A percentile compares a stretch with the other conserved stretches of the same genome.
Conservation (phyloP, 37 sponge, comb jelly and placozoan genomes). For the Oopsacas minuta region DNA sequence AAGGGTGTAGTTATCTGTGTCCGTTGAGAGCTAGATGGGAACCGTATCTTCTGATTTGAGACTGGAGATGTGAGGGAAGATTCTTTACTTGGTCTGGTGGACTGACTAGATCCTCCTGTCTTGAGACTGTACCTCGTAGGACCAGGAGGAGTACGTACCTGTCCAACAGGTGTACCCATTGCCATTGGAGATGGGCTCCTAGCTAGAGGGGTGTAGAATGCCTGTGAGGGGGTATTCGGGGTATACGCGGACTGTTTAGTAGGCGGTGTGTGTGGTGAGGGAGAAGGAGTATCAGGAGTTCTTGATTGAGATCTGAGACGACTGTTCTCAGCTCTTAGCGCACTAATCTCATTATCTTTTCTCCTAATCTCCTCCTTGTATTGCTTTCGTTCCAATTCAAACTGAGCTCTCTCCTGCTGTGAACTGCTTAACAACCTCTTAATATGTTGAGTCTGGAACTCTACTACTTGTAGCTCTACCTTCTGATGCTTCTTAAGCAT, state of each 20-base stretch:
- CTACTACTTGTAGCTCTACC: not conserved
- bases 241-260: not conserved
- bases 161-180: not conserved
- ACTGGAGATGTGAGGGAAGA: not conserved
- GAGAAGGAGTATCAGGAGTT: not conserved
- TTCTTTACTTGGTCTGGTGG: not conserved
- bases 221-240: constrained; percentile 12
- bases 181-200: not conserved
- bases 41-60: not conserved
- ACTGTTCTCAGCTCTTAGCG: not conserved
- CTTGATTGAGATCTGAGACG: not conserved
- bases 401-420: constrained; percentile 15
- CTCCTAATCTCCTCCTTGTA: not conserved
- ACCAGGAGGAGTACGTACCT: not conserved
- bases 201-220: constrained; percentile 6
- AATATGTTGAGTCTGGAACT: constrained; percentile 1
- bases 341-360: not conserved
- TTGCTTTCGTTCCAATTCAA: not conserved
- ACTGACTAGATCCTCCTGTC: not conserved
- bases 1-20: not conserved
- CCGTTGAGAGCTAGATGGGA: not conserved
- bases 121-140: constrained; percentile 16
- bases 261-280: not conserved
- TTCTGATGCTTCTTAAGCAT: not conserved
- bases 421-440: not conserved